Percentiles rank a stretch among this genome's conserved stretches.
These are phyloP conservation scores for Zaprionus lachaisei DNA, from an alignment of 1,140 invertebrate species.

Conservation along the genomic window DNA sequence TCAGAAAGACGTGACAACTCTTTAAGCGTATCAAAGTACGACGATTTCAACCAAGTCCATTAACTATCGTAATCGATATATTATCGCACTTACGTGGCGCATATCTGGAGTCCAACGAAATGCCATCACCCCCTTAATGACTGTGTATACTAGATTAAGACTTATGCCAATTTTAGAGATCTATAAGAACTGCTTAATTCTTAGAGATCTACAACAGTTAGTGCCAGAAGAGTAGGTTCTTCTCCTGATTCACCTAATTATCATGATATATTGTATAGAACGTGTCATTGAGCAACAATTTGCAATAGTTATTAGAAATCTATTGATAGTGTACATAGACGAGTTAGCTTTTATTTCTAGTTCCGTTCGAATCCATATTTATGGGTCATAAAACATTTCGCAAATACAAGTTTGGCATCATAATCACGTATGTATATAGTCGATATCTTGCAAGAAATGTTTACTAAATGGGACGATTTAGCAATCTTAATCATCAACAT, in stretches of 20 bases:
- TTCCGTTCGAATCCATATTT: neutral
- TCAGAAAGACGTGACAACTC: neutral
- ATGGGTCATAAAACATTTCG: conserved; percentile 22
- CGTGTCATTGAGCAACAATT: neutral
- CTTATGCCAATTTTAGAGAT: neutral
- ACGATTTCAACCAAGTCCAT: neutral
- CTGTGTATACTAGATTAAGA: neutral
- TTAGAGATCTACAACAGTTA: neutral
- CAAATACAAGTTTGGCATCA: conserved; percentile 11
- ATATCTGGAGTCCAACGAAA: neutral
- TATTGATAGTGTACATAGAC: neutral
- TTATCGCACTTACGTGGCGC: neutral
- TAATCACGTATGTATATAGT: conserved; percentile 4
- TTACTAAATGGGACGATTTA: neutral
- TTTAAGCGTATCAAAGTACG: neutral
- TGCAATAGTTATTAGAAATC: neutral
- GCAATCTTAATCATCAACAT: neutral
- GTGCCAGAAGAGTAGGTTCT: no score
- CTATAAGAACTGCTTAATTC: neutral
- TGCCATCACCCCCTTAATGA: neutral
- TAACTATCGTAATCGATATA: neutral
- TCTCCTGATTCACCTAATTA: no score
- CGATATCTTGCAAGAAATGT: neutral
- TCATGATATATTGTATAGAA: no score
- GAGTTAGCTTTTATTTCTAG: conserved; percentile 1